A percentile compares a stretch with the other conserved stretches of the same genome.
Evolutionary conservation across 2,113 vertebrate genomes (phyloP).

Genomic region (Corythoichthys intestinalis): DNA sequence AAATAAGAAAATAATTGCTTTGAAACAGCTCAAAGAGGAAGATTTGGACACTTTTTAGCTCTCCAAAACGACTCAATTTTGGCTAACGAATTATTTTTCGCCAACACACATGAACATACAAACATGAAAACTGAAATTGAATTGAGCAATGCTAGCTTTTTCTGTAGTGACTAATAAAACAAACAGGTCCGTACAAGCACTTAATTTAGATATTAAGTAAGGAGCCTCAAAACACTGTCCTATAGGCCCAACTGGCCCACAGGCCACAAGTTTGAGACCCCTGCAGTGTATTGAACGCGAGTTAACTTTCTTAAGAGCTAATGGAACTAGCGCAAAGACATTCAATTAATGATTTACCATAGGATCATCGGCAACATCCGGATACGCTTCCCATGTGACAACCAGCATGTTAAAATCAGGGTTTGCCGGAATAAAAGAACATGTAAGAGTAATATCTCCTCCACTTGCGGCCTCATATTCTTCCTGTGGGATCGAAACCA

Average conservation of each 20-base stretch:
- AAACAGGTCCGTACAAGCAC: no score
- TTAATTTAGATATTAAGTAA: no score
- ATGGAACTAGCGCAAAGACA: neutral
- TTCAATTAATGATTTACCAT: slow-evolving; percentile 1
- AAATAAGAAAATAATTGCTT: no score
- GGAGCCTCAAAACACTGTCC: neutral
- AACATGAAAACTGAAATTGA: no score
- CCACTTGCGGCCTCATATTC: slow-evolving; percentile 68
- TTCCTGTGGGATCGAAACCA: slow-evolving; percentile 62
- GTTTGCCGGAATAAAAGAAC: slow-evolving; percentile 60
- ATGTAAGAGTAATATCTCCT: slow-evolving; percentile 60
- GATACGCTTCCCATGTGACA: slow-evolving; percentile 61
- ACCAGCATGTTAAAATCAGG: accelerated
- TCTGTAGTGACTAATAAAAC: no score
- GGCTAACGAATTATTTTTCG: no score
- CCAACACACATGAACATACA: no score
- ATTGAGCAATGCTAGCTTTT: no score
- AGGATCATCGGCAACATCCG: neutral
- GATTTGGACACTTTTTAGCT: no score
- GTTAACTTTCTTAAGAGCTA: neutral
- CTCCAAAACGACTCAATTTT: no score
- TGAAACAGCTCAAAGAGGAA: no score
- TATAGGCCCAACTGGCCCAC: neutral
- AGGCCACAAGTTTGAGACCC: neutral
- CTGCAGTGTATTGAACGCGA: neutral